phyloP scores from a whole-genome alignment of 2,113 vertebrate species.

The Fulica atra region DNA sequence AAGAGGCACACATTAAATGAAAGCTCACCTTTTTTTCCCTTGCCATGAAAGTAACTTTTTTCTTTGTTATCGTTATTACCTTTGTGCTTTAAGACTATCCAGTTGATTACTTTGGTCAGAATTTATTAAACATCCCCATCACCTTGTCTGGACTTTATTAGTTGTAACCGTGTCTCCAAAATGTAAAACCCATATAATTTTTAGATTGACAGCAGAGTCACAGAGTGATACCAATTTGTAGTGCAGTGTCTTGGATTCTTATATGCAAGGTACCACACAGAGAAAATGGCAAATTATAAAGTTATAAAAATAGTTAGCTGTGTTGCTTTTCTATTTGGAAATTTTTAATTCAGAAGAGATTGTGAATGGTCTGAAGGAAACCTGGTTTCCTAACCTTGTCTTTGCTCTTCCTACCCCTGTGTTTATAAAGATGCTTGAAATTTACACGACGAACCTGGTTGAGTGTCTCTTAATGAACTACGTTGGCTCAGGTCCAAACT shows the following conservation, averaged over 20 bases:
- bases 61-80: neutral
- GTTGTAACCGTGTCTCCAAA: neutral
- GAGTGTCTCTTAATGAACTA: constrained; percentile 16
- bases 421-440: neutral
- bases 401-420: neutral
- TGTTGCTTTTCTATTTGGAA: neutral
- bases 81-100: neutral
- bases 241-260: neutral
- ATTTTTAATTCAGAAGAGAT: neutral
- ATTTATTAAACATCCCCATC: neutral
- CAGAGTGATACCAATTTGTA: neutral
- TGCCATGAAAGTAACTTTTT: neutral
- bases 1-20: neutral
- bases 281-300: neutral
- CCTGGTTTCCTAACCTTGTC: neutral
- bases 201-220: neutral
- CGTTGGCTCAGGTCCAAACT: constrained; percentile 23
- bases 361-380: neutral
- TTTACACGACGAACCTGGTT: neutral
- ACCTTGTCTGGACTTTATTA: neutral
- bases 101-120: neutral
- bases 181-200: neutral
- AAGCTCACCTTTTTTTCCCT: neutral
- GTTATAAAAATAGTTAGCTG: neutral
- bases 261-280: neutral